A percentile compares a stretch with the other conserved stretches of the same genome.
phyloP scores from a whole-genome alignment of 2,797 vertebrate species.

The Amniataba percoides region DNA sequence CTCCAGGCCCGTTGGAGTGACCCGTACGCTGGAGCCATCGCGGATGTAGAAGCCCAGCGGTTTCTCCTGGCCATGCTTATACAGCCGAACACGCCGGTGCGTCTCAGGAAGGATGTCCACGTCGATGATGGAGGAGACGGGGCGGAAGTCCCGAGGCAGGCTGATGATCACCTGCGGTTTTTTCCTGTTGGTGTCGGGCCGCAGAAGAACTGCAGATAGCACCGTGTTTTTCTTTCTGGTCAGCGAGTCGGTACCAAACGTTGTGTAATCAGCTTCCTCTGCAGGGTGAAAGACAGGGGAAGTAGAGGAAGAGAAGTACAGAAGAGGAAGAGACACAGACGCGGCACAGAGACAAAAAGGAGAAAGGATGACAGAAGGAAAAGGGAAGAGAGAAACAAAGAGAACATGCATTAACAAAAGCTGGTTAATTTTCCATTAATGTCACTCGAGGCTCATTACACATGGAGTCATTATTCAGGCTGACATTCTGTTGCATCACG shows the following conservation, averaged over 20 bases:
- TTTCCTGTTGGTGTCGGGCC: conserved; percentile 91
- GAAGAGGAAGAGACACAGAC: conserved; percentile 15
- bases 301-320: conserved; percentile 24
- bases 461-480: conserved; percentile 35
- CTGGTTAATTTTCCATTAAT: conserved; percentile 26
- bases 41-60: conserved; percentile 98
- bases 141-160: conserved; percentile 95
- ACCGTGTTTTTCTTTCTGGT: conserved; percentile 93
- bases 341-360: background rate
- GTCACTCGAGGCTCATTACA: conserved; percentile 24
- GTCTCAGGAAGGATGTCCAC: conserved; percentile 98
- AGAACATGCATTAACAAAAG: conserved; percentile 39
- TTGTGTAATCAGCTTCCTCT: conserved; percentile 97
- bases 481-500: conserved; percentile 68
- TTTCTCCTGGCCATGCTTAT: conserved; percentile 96
- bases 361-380: conserved; percentile 4
- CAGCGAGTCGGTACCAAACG: conserved; percentile 92
- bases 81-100: conserved; percentile 94
- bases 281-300: conserved; percentile 52
- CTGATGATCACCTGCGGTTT: conserved; percentile 95
- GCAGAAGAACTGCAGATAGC: conserved; percentile 90
- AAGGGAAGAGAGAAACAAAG: conserved; percentile 27
- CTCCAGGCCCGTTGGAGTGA: conserved; percentile 94
- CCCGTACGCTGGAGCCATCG: conserved; percentile 94
- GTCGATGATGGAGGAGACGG: conserved; percentile 97